Conservation (phyloP, 2,888 invertebrate genomes). For the Epinotia bilunana region DNA sequence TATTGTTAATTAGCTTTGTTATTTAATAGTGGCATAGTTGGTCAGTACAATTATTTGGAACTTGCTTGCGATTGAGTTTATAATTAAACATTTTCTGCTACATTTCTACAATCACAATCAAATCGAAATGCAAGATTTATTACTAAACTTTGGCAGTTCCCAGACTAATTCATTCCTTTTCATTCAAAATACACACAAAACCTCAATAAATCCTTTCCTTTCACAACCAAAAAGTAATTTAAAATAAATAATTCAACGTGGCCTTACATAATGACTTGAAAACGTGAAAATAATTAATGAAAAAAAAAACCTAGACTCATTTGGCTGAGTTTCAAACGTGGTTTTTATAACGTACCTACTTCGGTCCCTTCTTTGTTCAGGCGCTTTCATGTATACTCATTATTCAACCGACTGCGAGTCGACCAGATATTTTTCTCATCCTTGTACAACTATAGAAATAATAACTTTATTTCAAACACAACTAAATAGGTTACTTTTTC, state of each 20-base stretch:
- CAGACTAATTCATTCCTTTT: constrained; percentile 13
- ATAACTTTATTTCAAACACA: neutral
- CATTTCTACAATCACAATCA: constrained; percentile 2
- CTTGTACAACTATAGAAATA: neutral
- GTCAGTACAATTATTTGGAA: neutral
- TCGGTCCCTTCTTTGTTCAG: constrained; percentile 31
- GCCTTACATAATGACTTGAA: constrained; percentile 21
- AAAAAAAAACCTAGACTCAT: constrained; percentile 29
- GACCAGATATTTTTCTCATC: neutral
- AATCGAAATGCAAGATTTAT: constrained; percentile 17
- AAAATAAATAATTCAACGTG: constrained; percentile 27
- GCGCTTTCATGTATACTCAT: constrained; percentile 29
- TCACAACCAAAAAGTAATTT: constrained; percentile 32
- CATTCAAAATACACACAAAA: constrained; percentile 7
- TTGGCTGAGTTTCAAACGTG: constrained; percentile 19
- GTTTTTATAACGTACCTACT: constrained; percentile 21
- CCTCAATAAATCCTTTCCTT: constrained; percentile 6
- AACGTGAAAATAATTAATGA: constrained; percentile 35
- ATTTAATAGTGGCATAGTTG: neutral
- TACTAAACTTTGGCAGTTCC: constrained; percentile 13
- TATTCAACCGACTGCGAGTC: neutral
- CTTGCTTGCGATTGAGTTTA: neutral
- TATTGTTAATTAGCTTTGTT: no score
- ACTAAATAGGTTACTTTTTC: neutral
- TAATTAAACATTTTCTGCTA: neutral